A percentile compares a stretch with the other conserved stretches of the same genome.
phyloP scores from a whole-genome alignment of 2,113 vertebrate species.

The Odobenus rosmarus region DNA sequence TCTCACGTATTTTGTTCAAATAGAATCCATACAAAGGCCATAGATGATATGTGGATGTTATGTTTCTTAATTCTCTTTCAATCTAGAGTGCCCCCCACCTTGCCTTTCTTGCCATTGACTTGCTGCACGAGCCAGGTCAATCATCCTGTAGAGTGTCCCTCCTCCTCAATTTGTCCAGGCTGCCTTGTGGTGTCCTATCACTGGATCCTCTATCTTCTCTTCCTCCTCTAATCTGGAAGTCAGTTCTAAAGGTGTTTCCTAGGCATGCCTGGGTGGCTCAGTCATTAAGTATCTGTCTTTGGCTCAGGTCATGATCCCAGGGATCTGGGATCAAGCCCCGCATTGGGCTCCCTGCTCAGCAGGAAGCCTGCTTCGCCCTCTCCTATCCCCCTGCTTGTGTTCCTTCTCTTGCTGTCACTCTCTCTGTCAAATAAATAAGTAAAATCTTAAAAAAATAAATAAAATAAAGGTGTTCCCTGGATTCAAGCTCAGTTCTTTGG shows the following conservation, averaged over 20 bases:
- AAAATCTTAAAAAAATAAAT: too few species aligned
- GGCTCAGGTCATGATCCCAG: too few species aligned
- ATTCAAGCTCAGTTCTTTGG: background rate
- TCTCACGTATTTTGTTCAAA: background rate
- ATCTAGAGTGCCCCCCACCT: background rate
- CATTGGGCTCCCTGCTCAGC: too few species aligned
- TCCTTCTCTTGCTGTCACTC: too few species aligned
- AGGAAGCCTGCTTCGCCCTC: too few species aligned
- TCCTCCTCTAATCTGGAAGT: background rate
- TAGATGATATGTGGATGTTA: too few species aligned
- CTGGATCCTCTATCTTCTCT: background rate
- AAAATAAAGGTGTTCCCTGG: background rate
- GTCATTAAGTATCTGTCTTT: too few species aligned
- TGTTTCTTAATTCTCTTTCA: conserved; percentile 1
- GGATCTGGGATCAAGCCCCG: too few species aligned
- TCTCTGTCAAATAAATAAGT: too few species aligned
- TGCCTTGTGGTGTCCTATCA: background rate
- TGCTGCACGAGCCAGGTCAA: background rate
- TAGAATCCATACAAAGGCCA: background rate
- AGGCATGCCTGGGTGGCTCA: too few species aligned
- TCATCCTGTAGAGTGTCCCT: too few species aligned
- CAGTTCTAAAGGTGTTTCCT: background rate
- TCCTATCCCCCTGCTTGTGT: too few species aligned
- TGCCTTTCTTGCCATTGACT: background rate
- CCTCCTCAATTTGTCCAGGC: background rate